A percentile compares a stretch with the other conserved stretches of the same genome.
Evolutionary conservation across 37 sponge, comb jelly and placozoan genomes (phyloP).

Genomic region (Diacarnus erythraeanus): DNA sequence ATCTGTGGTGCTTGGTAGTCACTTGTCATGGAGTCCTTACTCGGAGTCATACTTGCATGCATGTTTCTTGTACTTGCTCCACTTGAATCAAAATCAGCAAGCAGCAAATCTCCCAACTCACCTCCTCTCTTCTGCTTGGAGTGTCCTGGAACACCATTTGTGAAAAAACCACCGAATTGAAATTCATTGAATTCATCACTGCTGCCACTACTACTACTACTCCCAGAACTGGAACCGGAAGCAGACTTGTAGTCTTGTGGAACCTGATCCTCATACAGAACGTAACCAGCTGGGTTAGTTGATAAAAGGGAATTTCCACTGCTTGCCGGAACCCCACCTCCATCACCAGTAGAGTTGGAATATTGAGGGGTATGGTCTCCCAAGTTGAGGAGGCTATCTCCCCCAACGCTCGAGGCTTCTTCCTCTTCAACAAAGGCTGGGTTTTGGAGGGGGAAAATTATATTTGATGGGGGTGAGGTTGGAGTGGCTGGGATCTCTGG

Average conservation of each 20-base stretch:
- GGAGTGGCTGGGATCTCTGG: conserved; percentile 5
- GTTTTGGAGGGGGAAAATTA: neutral
- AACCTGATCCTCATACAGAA: conserved; percentile 16
- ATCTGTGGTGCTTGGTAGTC: neutral
- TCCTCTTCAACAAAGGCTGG: neutral
- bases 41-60: neutral
- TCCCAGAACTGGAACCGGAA: conserved; percentile 9
- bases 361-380: neutral
- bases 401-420: conserved; percentile 15
- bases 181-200: neutral
- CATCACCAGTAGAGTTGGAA: neutral
- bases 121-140: neutral
- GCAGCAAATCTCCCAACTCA: neutral
- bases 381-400: conserved; percentile 15
- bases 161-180: neutral
- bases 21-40: neutral
- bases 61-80: neutral
- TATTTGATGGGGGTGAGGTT: conserved; percentile 3
- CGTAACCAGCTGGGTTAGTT: conserved; percentile 20
- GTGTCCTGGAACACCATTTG: neutral
- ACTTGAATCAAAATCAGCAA: neutral
- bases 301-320: conserved; percentile 25
- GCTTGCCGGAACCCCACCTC: neutral
- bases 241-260: conserved; percentile 1
- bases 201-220: conserved; percentile 6